phyloP scores from a whole-genome alignment of 2,113 vertebrate species.

The Oreocharis arfaki region DNA sequence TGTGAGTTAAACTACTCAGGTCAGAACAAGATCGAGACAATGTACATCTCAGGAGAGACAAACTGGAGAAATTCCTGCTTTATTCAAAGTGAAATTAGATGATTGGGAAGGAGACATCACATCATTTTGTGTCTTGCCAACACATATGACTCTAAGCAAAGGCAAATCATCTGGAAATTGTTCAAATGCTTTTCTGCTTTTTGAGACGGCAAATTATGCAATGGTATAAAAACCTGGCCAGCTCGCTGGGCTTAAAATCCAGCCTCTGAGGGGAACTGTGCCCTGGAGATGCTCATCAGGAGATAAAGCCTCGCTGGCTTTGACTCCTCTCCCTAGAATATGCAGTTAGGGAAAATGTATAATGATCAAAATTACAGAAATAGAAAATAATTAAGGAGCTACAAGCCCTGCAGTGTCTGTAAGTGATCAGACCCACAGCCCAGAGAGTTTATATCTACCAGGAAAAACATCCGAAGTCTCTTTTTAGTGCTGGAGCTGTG shows the following conservation, averaged over 20 bases:
- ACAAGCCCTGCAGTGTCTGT: background rate
- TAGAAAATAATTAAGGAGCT: background rate
- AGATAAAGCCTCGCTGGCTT: background rate
- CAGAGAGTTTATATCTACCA: background rate
- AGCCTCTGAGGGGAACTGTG: background rate
- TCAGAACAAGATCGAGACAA: background rate
- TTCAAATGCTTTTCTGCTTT: constrained; percentile 8
- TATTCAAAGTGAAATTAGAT: background rate
- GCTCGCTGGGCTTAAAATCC: background rate
- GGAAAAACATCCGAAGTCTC: background rate
- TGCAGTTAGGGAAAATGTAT: background rate
- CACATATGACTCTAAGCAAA: constrained; percentile 14
- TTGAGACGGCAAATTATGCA: background rate
- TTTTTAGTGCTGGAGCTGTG: background rate
- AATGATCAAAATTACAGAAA: background rate
- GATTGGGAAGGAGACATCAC: constrained; percentile 39
- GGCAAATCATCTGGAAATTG: constrained; percentile 2
- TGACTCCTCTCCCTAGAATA: background rate
- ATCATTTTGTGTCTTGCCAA: constrained; percentile 41
- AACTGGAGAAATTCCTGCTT: background rate
- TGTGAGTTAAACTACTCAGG: background rate
- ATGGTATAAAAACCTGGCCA: background rate
- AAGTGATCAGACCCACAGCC: background rate
- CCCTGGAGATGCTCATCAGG: background rate
- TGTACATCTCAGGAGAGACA: background rate